phyloP scores from a whole-genome alignment of 2,113 vertebrate genomes.

The Cryptomyrus ogoouensis region DNA sequence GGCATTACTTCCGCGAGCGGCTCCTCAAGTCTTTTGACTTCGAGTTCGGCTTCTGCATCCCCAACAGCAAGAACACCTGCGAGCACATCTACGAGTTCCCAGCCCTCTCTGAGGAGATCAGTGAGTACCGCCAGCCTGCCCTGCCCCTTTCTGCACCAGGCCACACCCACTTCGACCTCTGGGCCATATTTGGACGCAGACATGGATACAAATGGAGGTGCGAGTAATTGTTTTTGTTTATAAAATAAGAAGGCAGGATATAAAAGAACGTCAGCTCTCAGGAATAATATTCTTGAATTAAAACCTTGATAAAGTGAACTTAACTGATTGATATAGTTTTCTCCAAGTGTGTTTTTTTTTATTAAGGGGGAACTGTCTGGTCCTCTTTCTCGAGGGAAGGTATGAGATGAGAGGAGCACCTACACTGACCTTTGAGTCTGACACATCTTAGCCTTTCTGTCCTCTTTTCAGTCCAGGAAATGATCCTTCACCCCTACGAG shows the following conservation, averaged over 20 bases:
- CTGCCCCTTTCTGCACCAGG: neutral
- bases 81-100: constrained; percentile 99
- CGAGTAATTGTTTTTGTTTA: neutral
- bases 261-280: neutral
- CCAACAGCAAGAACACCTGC: constrained; percentile 96
- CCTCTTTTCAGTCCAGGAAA: constrained; percentile 75
- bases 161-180: neutral
- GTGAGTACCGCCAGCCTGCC: constrained; percentile 58
- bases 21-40: constrained; percentile 97
- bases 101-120: constrained; percentile 88
- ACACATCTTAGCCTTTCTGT: neutral
- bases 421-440: neutral
- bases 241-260: neutral
- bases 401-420: neutral
- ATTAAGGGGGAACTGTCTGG: neutral
- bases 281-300: neutral
- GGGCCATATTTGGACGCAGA: neutral
- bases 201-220: neutral
- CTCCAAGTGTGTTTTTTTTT: neutral
- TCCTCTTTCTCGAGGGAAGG: neutral
- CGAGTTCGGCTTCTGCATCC: constrained; percentile 97
- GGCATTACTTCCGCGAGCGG: constrained; percentile 91
- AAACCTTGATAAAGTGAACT: neutral
- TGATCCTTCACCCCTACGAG: constrained; percentile 90
- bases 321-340: neutral